These are phyloP conservation scores for Pterocles orientalis DNA, from an alignment of 2,113 vertebrate genomes.

Conservation along the genomic window DNA sequence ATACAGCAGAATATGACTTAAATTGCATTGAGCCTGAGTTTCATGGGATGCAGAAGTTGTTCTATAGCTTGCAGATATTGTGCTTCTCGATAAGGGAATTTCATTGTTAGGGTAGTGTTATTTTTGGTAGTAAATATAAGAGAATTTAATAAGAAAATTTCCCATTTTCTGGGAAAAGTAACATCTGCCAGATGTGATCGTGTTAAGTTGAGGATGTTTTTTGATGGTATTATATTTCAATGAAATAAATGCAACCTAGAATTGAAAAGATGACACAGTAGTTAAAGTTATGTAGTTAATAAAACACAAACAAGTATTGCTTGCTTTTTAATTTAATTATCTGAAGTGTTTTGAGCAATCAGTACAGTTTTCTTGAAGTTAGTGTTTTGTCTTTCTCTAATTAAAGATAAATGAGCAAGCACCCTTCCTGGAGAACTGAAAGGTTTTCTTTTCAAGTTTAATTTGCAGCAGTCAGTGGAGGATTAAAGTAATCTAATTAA, in stretches of 20 bases:
- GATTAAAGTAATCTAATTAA: conserved; percentile 59
- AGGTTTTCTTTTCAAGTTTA: conserved; percentile 12
- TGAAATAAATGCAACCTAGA: neutral
- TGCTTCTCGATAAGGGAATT: neutral
- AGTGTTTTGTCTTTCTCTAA: neutral
- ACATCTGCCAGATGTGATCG: neutral
- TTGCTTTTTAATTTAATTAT: conserved; percentile 32
- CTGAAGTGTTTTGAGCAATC: neutral
- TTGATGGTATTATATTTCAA: neutral
- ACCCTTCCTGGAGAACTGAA: neutral
- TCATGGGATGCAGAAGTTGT: neutral
- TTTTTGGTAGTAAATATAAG: neutral
- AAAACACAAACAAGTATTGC: neutral
- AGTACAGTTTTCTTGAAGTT: neutral
- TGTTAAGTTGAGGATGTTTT: neutral
- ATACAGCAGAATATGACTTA: neutral
- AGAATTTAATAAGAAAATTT: neutral
- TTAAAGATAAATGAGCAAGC: neutral
- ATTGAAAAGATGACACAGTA: neutral
- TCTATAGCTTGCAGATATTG: neutral
- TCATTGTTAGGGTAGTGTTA: neutral
- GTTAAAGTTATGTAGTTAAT: neutral
- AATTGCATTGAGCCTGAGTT: neutral
- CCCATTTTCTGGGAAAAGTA: neutral
- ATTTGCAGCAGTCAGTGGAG: conserved; percentile 17